Evolutionary conservation across 1,140 invertebrate species (phyloP).

Genomic region (Macrostomum lignano): DNA sequence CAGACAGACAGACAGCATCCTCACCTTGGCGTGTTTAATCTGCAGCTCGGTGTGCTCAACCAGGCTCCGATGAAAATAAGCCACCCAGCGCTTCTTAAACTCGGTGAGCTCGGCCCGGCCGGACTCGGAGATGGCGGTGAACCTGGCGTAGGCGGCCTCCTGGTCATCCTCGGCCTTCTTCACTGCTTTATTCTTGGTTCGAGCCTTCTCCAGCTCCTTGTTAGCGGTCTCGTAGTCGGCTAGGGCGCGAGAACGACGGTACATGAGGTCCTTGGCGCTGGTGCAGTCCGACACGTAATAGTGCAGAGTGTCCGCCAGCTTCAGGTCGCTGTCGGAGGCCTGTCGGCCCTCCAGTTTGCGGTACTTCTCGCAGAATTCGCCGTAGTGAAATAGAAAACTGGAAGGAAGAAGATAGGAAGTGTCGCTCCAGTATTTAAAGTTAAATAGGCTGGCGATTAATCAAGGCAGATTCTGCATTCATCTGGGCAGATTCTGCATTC

Average conservation of each 20-base stretch:
- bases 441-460: too few relatives aligned
- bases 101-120: constrained; percentile 48
- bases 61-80: constrained; percentile 73
- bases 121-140: neutral
- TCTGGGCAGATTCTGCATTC: too few relatives aligned
- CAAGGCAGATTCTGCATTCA: too few relatives aligned
- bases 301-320: constrained; percentile 72
- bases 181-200: constrained; percentile 85
- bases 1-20: too few relatives aligned
- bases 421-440: too few relatives aligned
- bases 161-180: constrained; percentile 30
- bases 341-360: constrained; percentile 54
- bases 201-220: constrained; percentile 68
- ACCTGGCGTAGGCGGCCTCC: neutral
- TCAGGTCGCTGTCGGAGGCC: constrained; percentile 85
- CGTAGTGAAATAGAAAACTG: too few relatives aligned
- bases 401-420: too few relatives aligned
- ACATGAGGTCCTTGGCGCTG: constrained; percentile 70
- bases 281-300: constrained; percentile 88
- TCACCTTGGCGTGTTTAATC: constrained; percentile 58
- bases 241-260: constrained; percentile 52
- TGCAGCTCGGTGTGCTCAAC: constrained; percentile 79
- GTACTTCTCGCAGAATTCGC: too few relatives aligned
- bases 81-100: constrained; percentile 62
- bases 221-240: constrained; percentile 85